Percentiles rank a stretch among this genome's conserved stretches.
Evolutionary conservation across 1,140 invertebrate species (phyloP).

Genomic region (Lepidotrigona ventralis): DNA sequence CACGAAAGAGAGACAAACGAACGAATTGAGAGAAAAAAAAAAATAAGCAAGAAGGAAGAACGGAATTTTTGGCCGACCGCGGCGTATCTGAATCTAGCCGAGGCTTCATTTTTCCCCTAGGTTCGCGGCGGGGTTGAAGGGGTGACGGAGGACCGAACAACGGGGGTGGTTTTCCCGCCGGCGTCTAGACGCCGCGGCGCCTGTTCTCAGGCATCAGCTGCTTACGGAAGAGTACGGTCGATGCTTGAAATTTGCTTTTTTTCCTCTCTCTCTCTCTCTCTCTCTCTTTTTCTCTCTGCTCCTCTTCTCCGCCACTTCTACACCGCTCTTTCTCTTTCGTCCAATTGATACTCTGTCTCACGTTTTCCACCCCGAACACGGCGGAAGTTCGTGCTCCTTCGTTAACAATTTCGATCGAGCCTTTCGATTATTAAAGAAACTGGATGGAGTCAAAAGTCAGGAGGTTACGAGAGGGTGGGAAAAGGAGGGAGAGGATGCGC

Average conservation of each 20-base stretch:
- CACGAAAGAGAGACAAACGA: not conserved
- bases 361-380: not conserved
- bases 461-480: not conserved
- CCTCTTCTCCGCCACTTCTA: no score
- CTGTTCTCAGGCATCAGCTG: constrained; percentile 62
- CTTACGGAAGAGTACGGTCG: constrained; percentile 63
- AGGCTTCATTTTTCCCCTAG: constrained; percentile 44
- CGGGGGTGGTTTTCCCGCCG: constrained; percentile 42
- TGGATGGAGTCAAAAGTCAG: not conserved
- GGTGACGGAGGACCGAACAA: constrained; percentile 21
- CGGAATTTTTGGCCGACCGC: not conserved
- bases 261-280: not conserved
- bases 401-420: constrained; percentile 43
- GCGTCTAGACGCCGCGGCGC: constrained; percentile 64
- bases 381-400: constrained; percentile 24
- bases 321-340: not conserved
- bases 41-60: not conserved
- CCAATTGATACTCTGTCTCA: not conserved
- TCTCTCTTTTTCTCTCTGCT: not conserved
- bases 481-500: not conserved
- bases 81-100: constrained; percentile 51
- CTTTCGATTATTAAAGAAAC: constrained; percentile 43
- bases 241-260: constrained; percentile 56
- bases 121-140: not conserved
- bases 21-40: not conserved